Base-by-base conservation (phyloP, 30 jellyfish, hydroid and myxozoan species). In the Aurelia sp. region DNA sequence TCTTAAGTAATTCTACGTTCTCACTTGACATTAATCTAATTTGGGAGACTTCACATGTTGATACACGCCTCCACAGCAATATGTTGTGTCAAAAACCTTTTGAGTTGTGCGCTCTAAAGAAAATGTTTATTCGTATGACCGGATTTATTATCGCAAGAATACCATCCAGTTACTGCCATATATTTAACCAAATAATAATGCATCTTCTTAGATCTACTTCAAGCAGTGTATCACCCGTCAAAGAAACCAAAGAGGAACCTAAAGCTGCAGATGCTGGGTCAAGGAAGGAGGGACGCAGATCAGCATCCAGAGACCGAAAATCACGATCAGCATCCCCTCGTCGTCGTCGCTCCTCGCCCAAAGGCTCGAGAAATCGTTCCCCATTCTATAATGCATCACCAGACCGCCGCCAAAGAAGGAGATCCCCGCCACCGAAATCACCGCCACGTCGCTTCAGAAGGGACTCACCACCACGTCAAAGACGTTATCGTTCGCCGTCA, bases 401-500 rank as follows among this genome's bases (percentile, higher is more conserved):
- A 70, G 81, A 70, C 13, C 81, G 55, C 27, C 62, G 81, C n/a
- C 65, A 66, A 70, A 51, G 91, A 30, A 55, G 93, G 41, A 64
- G 93, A 61, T 59, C 87, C 4, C 78, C 88, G 12, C 81, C 93
- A 4, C 86, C 79, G 17, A 67, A 66, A 22, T 81, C 93, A n/a
- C 93, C 92, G 23, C 97, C 93, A 15, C 90, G 92, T 13, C 91
- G 97, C 11, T 76, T 40, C 64, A 77, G 89, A 80, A 64, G 85
- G 55, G 86, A 74, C 17, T 67, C 97, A 3, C 97, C 90, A 13
- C 93, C 75, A 12, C 79, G 81, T 18, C 92, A 73, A 53, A 62
- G 92, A 66, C 91, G 92, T 3, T 53, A 23, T 30, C 78, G 92
- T 4, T 79, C 92, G 31, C 92, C 92, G 62, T 72, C 91, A 60